phyloP scores from a whole-genome alignment of 2,797 vertebrate species.

The Serranus cabrilla region DNA sequence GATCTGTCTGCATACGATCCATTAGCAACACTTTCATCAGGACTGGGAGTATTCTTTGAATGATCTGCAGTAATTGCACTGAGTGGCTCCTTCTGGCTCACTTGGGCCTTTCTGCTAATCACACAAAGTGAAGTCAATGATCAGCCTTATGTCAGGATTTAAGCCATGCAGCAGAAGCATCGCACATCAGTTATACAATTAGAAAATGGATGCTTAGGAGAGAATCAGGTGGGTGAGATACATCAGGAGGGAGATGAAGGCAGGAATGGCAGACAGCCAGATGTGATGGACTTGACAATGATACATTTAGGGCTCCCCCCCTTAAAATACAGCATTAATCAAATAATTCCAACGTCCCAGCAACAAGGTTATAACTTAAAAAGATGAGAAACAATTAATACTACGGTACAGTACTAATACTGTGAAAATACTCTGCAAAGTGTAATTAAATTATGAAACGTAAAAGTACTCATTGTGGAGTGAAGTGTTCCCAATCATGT shows the following conservation, averaged over 20 bases:
- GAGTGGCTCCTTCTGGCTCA: slow-evolving; percentile 67
- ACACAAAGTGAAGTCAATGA: slow-evolving; percentile 79
- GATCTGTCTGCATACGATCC: slow-evolving; percentile 25
- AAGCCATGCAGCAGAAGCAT: slow-evolving; percentile 50
- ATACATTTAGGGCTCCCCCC: not conserved
- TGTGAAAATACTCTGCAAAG: not conserved
- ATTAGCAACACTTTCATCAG: slow-evolving; percentile 34
- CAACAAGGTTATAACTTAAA: slow-evolving; percentile 8
- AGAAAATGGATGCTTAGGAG: slow-evolving; percentile 22
- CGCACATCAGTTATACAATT: slow-evolving; percentile 48
- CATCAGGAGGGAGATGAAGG: not conserved
- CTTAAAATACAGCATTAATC: not conserved
- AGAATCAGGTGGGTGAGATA: not conserved
- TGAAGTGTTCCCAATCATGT: no score
- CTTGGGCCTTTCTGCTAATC: slow-evolving; percentile 68
- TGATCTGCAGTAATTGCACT: slow-evolving; percentile 68
- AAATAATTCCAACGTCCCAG: slow-evolving; percentile 5
- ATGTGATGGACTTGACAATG: not conserved
- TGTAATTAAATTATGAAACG: no score
- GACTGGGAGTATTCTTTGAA: slow-evolving; percentile 23
- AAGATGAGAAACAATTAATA: not conserved
- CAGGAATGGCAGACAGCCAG: slow-evolving; percentile 36
- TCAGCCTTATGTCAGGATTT: slow-evolving; percentile 56
- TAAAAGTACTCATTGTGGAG: no score
- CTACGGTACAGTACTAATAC: not conserved